These are phyloP conservation scores for Ctenodactylus gundi DNA, from an alignment of 2,113 vertebrate species.

Conservation along the genomic window DNA sequence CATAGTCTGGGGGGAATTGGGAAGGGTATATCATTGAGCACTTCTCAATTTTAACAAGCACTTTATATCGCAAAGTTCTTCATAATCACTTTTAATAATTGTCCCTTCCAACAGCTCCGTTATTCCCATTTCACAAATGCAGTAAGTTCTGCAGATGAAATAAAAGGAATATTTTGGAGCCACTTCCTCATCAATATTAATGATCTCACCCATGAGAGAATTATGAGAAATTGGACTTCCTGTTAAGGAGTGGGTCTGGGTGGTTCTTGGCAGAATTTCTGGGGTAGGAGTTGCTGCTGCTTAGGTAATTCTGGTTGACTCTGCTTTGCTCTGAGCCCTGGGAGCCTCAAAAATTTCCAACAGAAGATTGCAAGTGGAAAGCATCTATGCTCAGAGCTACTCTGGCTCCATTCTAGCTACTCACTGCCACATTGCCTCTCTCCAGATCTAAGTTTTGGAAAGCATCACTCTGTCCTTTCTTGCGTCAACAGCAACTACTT, in stretches of 20 bases:
- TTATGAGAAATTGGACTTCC: not conserved
- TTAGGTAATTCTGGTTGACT: not conserved
- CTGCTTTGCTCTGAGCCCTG: too few relatives aligned
- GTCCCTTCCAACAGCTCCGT: slow-evolving; percentile 60
- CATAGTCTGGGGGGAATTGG: slow-evolving; percentile 58
- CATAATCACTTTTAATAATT: slow-evolving; percentile 76
- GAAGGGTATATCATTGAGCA: slow-evolving; percentile 35
- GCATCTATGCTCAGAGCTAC: not conserved
- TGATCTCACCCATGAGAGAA: not conserved
- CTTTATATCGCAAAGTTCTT: slow-evolving; percentile 63
- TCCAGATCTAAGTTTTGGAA: not conserved
- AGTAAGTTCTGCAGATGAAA: slow-evolving; percentile 55
- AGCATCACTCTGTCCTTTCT: not conserved
- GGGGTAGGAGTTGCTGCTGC: not conserved
- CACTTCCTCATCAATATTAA: not conserved
- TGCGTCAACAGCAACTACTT: not conserved
- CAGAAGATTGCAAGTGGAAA: not conserved
- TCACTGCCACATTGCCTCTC: not conserved
- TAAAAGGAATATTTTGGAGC: slow-evolving; percentile 39
- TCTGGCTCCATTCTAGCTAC: not conserved
- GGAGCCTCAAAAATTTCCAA: not conserved
- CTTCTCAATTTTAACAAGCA: slow-evolving; percentile 71
- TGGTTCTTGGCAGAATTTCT: not conserved
- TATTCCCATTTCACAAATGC: slow-evolving; percentile 65
- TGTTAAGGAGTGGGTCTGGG: not conserved